Conservation (phyloP, 2,888 invertebrate species). For the Drosophila tripunctata region DNA sequence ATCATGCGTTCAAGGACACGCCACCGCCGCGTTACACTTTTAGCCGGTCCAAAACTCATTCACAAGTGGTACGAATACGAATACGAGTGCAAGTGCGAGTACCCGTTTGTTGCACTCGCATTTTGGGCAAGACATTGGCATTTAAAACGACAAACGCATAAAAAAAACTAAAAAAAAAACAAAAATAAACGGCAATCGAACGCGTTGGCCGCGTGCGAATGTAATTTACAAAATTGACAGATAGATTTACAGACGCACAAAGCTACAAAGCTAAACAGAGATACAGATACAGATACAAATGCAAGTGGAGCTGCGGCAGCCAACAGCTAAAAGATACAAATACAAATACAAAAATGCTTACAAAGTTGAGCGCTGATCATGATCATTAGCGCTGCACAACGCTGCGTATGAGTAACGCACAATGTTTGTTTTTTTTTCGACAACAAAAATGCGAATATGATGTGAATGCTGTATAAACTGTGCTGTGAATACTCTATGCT, state of each 20-base stretch:
- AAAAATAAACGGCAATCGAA: background rate
- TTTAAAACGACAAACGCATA: conserved; percentile 56
- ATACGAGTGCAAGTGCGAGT: background rate
- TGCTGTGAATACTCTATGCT: conserved; percentile 14
- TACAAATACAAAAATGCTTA: conserved; percentile 7
- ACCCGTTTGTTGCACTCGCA: conserved; percentile 31
- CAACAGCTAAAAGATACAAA: conserved; percentile 19
- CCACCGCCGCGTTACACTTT: conserved; percentile 75
- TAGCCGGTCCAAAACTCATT: conserved; percentile 62
- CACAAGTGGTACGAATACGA: conserved; percentile 44
- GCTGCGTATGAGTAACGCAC: conserved; percentile 63
- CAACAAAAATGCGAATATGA: conserved; percentile 15
- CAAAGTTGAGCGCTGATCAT: conserved; percentile 32
- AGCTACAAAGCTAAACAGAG: conserved; percentile 17
- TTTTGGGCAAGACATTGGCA: conserved; percentile 79
- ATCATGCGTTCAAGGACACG: conserved; percentile 69
- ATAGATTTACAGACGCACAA: conserved; percentile 65
- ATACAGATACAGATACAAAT: conserved; percentile 30
- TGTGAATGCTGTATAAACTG: no score
- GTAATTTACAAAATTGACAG: conserved; percentile 73
- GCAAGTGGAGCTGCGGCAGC: background rate
- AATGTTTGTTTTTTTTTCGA: conserved; percentile 8
- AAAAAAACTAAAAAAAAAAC: conserved; percentile 54
- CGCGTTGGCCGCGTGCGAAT: conserved; percentile 71
- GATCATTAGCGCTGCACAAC: conserved; percentile 58